phyloP scores from a whole-genome alignment of 2,113 vertebrate genomes.

The Clarias batrachus region DNA sequence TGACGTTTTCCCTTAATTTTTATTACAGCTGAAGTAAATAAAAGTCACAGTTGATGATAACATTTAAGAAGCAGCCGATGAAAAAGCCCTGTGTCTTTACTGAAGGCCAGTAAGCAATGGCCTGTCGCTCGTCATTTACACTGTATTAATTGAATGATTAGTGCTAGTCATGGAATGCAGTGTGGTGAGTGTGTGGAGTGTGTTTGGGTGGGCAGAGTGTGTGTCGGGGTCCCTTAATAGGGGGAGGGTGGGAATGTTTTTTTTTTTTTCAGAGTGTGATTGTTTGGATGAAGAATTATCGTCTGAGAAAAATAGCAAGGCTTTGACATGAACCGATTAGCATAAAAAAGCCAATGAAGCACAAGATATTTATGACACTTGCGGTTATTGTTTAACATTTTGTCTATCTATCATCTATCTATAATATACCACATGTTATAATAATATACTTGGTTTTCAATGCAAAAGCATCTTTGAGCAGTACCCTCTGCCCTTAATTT shows the following conservation, averaged over 20 bases:
- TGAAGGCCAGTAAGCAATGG: conserved; percentile 65
- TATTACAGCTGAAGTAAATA: conserved; percentile 7
- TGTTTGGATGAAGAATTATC: conserved; percentile 54
- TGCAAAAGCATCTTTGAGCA: too few relatives aligned
- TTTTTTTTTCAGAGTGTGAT: conserved; percentile 39
- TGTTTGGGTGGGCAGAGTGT: conserved; percentile 62
- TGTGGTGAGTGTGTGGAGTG: conserved; percentile 49
- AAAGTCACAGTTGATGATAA: conserved; percentile 8
- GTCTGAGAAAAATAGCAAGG: conserved; percentile 48
- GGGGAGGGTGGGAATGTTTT: conserved; percentile 55
- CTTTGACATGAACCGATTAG: conserved; percentile 20
- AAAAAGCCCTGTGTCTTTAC: conserved; percentile 67
- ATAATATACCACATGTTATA: too few relatives aligned
- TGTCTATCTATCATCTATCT: not conserved
- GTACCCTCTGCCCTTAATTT: too few relatives aligned
- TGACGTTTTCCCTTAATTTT: not conserved
- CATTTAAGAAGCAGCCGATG: conserved; percentile 63
- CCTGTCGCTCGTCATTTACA: conserved; percentile 67
- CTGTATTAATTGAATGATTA: conserved; percentile 67
- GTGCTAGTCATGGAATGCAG: conserved; percentile 62
- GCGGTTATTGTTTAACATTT: not conserved
- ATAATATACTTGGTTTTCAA: too few relatives aligned
- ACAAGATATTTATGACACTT: conserved; percentile 17
- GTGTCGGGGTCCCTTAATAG: conserved; percentile 50
- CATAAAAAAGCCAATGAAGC: not conserved